Evolutionary conservation across 2,113 vertebrate genomes (phyloP), one percentile per base, ranked within the genome.

Genomic region (Tetraodon nigroviridis): DNA sequence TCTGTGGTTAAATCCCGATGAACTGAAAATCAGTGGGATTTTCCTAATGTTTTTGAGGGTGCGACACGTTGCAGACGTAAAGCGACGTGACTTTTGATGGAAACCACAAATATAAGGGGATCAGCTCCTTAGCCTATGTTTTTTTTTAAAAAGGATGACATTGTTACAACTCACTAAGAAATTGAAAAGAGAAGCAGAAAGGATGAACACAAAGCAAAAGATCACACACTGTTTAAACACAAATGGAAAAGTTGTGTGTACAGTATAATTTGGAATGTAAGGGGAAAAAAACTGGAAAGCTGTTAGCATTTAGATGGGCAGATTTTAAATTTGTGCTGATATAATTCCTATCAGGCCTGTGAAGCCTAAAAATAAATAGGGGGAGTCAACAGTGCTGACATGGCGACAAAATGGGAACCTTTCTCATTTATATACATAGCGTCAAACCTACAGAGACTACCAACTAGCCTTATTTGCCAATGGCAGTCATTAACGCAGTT

Each of bases 251-350:
- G 55, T 66, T 66, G 37, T 64, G 42, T 19, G 3, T 71, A 67
- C 71, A 75, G 63, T 67, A 48, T 78, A 86, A 87, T 87, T 78
- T 81, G 73, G 76, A 68, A 71, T 27, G 50, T 19, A 2, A 21
- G 55, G 64, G 58, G 69, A 77, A 75, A 79, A 79, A 83, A 82
- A 84, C 81, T 79, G 67, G 63, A 77, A 87, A 80, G 50, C 70
- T 55, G 89, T 90, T 91, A 86, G 88, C 85, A 90, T 89, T 85
- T 90, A 90, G 87, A 91, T 80, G 86, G 88, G 79, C 64, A 82
- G 71, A 86, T 85, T 85, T 79, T 85, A 78, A 82, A 79, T 82
- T 69, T 75, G 55, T 55, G 61, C 62, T 60, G 64, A 83, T 80
- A 58, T 61, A 73, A 72, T 84, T 80, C 77, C 78, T 48, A 83